A percentile compares a stretch with the other conserved stretches of the same genome.
Conservation (phyloP, 1,140 invertebrate species). For the Aphelenchoides avenae region DNA sequence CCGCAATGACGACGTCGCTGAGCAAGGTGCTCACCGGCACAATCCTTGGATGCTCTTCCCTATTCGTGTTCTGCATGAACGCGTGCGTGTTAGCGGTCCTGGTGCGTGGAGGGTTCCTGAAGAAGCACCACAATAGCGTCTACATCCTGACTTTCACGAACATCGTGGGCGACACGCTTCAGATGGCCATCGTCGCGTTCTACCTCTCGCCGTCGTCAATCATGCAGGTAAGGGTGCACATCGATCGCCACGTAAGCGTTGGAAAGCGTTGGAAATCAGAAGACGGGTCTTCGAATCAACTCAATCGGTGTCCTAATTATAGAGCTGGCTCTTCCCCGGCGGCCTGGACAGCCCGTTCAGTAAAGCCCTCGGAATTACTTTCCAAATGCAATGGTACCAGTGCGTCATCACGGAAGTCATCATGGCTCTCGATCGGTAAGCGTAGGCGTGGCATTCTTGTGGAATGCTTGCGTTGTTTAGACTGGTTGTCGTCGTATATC, state of each 20-base stretch:
- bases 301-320: no score
- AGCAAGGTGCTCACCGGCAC: no score
- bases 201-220: background rate
- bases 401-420: slow-evolving; percentile 1
- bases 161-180: background rate
- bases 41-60: no score
- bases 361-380: no score
- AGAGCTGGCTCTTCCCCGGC: no score
- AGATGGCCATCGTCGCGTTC: background rate
- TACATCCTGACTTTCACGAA: slow-evolving; percentile 3
- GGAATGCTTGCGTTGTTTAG: background rate
- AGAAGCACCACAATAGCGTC: background rate
- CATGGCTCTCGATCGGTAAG: slow-evolving; percentile 7
- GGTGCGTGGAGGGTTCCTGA: background rate
- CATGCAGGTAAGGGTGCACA: background rate
- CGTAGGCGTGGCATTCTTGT: background rate
- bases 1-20: no score
- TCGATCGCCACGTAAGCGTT: no score
- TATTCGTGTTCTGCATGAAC: no score
- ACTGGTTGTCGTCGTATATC: slow-evolving; percentile 11
- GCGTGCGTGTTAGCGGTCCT: background rate
- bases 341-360: no score
- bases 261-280: no score
- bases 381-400: slow-evolving; percentile 3
- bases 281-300: no score